These are phyloP conservation scores for Bacillus rossius DNA, from an alignment of 1,140 invertebrate genomes.

Conservation along the genomic window DNA sequence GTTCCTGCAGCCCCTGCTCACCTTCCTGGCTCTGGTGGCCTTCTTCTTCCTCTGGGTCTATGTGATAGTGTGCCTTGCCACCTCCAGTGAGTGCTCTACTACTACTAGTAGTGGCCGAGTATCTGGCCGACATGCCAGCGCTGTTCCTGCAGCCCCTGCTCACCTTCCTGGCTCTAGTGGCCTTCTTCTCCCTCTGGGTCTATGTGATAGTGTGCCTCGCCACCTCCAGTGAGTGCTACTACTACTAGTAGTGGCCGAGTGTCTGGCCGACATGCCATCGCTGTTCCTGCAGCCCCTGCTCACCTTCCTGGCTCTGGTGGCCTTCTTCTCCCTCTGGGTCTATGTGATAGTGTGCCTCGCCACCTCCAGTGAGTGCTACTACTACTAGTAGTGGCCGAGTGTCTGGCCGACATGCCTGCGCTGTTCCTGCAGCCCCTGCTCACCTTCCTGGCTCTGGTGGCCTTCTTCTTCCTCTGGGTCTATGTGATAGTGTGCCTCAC, in stretches of 20 bases:
- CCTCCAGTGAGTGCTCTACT: constrained; percentile 64
- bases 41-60: constrained; percentile 84
- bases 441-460: constrained; percentile 70
- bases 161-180: constrained; percentile 70
- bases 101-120: too few relatives aligned
- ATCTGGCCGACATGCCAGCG: constrained; percentile 74
- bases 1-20: constrained; percentile 81
- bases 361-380: constrained; percentile 66
- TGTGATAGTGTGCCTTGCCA: constrained; percentile 66
- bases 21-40: constrained; percentile 67
- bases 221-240: constrained; percentile 66
- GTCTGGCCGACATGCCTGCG: constrained; percentile 74
- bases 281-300: constrained; percentile 82
- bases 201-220: constrained; percentile 64
- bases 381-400: too few relatives aligned
- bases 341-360: constrained; percentile 64
- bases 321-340: constrained; percentile 84
- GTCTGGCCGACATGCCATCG: constrained; percentile 74
- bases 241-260: too few relatives aligned
- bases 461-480: constrained; percentile 84
- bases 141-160: constrained; percentile 82
- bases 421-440: constrained; percentile 82
- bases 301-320: constrained; percentile 70
- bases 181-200: constrained; percentile 84
- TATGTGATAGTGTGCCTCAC: constrained; percentile 64